These are phyloP conservation scores for Osmerus mordax DNA, from an alignment of 2,113 vertebrate genomes.

Conservation along the genomic window DNA sequence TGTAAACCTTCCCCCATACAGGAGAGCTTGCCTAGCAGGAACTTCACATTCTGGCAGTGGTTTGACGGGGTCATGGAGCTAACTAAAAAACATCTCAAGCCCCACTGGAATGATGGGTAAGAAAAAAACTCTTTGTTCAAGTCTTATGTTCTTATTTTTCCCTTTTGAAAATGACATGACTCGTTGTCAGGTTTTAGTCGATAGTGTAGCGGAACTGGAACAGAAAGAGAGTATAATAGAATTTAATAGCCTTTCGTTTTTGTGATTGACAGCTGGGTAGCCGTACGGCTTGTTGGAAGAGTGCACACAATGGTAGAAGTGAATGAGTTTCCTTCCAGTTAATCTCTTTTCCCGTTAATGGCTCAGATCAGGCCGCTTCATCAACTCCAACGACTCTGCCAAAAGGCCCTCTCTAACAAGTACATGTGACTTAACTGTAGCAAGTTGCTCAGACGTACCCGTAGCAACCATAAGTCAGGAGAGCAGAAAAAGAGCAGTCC, in stretches of 20 bases:
- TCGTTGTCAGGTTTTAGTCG: background rate
- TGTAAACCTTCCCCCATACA: conserved; percentile 43
- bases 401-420: background rate
- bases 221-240: conserved; percentile 4
- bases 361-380: background rate
- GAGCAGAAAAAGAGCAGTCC: no score
- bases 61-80: conserved; percentile 98
- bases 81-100: conserved; percentile 92
- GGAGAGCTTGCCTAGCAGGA: conserved; percentile 94
- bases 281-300: background rate
- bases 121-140: conserved; percentile 14
- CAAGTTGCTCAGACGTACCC: no score
- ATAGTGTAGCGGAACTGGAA: conserved; percentile 4
- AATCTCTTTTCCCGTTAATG: background rate
- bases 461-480: no score
- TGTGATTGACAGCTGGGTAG: conserved; percentile 12
- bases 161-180: background rate
- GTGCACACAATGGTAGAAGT: background rate
- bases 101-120: conserved; percentile 97
- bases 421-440: conserved; percentile 25
- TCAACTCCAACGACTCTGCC: conserved; percentile 5
- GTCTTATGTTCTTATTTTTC: background rate
- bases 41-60: conserved; percentile 99
- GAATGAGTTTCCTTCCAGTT: conserved; percentile 7
- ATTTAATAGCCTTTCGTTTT: background rate